Conservation (phyloP, 1,140 invertebrate genomes). For the Drosophila punjabiensis region DNA sequence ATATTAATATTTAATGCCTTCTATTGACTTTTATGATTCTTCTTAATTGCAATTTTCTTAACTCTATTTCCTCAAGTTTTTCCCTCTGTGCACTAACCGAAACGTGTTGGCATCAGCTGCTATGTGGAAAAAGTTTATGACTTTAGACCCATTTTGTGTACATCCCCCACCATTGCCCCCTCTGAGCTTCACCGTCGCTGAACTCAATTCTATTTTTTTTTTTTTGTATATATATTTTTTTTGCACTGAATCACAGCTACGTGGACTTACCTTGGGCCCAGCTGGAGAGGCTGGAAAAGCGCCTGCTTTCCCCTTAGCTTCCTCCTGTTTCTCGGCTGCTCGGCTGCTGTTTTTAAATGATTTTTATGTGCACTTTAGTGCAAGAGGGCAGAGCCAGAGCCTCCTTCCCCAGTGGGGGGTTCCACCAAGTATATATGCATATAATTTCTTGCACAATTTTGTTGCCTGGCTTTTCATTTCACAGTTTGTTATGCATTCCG, state of each 20-base stretch:
- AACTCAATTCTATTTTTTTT: constrained; percentile 62
- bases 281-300: constrained; percentile 40
- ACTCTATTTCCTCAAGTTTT: not conserved
- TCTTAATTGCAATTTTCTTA: not conserved
- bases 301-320: constrained; percentile 24
- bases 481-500: no score
- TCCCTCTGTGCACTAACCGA: constrained; percentile 21
- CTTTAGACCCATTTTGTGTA: constrained; percentile 82
- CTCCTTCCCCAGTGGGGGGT: no score
- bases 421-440: no score
- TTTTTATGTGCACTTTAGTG: constrained; percentile 79
- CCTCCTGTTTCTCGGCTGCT: constrained; percentile 28
- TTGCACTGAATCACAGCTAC: constrained; percentile 56
- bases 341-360: constrained; percentile 78
- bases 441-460: no score
- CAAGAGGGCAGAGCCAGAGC: constrained; percentile 27
- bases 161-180: constrained; percentile 16
- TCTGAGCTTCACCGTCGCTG: constrained; percentile 29
- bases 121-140: constrained; percentile 80
- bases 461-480: no score
- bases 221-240: constrained; percentile 18
- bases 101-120: constrained; percentile 77
- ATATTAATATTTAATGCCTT: no score
- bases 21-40: no score
- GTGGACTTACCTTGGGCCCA: constrained; percentile 62